phyloP scores from a whole-genome alignment of 2,888 invertebrate species.

The Dynastes grantii region DNA sequence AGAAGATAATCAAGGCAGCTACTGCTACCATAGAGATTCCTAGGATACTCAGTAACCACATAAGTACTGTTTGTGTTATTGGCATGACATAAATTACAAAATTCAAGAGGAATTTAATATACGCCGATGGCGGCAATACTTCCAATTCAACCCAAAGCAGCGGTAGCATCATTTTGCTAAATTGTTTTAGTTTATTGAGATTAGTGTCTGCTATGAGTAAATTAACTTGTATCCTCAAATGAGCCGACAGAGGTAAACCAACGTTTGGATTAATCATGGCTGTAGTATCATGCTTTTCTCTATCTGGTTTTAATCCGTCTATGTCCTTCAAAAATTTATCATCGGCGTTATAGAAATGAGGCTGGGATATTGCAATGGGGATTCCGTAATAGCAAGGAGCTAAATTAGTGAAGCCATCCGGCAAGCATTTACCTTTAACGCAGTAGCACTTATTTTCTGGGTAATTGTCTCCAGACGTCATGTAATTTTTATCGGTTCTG shows the following conservation, averaged over 20 bases:
- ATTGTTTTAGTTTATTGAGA: constrained; percentile 76
- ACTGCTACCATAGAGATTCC: constrained; percentile 63
- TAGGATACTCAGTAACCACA: constrained; percentile 55
- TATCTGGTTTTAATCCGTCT: constrained; percentile 77
- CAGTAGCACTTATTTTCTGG: constrained; percentile 80
- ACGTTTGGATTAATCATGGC: constrained; percentile 82
- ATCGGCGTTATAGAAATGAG: constrained; percentile 78
- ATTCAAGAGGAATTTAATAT: constrained; percentile 53
- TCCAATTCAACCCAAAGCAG: constrained; percentile 81
- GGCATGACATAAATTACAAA: constrained; percentile 61
- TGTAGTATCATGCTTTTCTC: constrained; percentile 72
- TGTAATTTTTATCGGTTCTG: constrained; percentile 75
- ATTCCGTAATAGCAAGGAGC: constrained; percentile 76
- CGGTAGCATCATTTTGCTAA: constrained; percentile 79
- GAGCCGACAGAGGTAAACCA: constrained; percentile 78
- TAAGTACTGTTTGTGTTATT: constrained; percentile 52
- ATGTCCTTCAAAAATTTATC: constrained; percentile 74
- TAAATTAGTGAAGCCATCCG: constrained; percentile 72
- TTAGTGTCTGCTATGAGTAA: constrained; percentile 77
- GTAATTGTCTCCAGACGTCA: constrained; percentile 73
- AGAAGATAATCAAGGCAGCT: constrained; percentile 51
- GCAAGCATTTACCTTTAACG: constrained; percentile 79
- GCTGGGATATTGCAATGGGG: constrained; percentile 80
- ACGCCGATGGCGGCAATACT: constrained; percentile 60
- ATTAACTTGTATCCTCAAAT: constrained; percentile 82